Conservation (phyloP, 2,888 invertebrate genomes). For the Brassicogethes aeneus region DNA sequence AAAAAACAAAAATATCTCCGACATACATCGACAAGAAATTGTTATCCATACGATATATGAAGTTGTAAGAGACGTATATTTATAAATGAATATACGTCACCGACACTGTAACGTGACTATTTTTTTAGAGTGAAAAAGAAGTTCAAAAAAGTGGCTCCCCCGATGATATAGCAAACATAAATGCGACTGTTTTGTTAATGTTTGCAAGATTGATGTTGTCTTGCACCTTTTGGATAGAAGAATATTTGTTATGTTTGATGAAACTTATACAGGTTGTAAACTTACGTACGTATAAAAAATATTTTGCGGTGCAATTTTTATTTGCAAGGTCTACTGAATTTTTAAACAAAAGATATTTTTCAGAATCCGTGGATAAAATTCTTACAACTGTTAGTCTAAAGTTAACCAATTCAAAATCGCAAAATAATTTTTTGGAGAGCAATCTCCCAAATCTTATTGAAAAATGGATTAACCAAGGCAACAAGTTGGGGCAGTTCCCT, state of each 20-base stretch:
- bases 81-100: constrained; percentile 5
- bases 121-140: too few relatives aligned
- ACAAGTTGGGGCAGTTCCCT: constrained; percentile 33
- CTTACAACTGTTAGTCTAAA: background rate
- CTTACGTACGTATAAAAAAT: constrained; percentile 16
- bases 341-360: too few relatives aligned
- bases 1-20: constrained; percentile 13
- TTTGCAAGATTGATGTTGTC: constrained; percentile 46
- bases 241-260: constrained; percentile 46
- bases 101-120: too few relatives aligned
- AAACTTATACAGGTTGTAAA: constrained; percentile 45
- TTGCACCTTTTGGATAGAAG: constrained; percentile 45
- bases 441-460: constrained; percentile 44
- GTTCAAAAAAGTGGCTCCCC: background rate
- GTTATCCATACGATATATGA: constrained; percentile 33
- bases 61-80: constrained; percentile 23
- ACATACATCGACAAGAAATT: constrained; percentile 25
- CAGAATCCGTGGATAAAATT: background rate
- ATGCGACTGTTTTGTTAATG: constrained; percentile 49
- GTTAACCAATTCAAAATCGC: constrained; percentile 22
- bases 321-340: too few relatives aligned
- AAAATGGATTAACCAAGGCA: constrained; percentile 29
- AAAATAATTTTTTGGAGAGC: constrained; percentile 39
- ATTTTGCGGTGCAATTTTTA: too few relatives aligned
- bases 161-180: constrained; percentile 52